These are phyloP conservation scores for Zaprionus capensis DNA, from an alignment of 1,140 invertebrate species.

Conservation along the genomic window DNA sequence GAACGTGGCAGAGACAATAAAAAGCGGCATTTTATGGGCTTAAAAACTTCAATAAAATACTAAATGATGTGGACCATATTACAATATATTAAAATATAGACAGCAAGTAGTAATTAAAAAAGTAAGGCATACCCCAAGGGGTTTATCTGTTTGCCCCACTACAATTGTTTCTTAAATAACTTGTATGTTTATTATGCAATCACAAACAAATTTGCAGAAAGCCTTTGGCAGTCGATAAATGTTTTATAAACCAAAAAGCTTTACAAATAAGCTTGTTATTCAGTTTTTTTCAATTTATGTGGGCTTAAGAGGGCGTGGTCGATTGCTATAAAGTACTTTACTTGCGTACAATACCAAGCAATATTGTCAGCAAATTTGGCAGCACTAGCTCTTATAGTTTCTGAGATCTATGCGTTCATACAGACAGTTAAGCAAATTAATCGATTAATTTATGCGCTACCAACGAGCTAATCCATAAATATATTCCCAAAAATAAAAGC, in stretches of 20 bases:
- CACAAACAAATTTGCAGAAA: no score
- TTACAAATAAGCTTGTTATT: no score
- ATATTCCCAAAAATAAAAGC: conserved; percentile 13
- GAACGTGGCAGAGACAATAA: conserved; percentile 25
- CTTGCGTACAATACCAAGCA: no score
- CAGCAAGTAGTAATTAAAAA: background rate
- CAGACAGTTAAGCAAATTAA: background rate
- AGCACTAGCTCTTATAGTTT: background rate
- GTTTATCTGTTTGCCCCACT: no score
- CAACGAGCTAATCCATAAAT: background rate
- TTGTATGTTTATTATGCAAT: no score
- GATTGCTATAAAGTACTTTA: background rate
- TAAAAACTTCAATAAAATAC: conserved; percentile 9
- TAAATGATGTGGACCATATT: background rate
- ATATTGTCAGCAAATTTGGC: background rate
- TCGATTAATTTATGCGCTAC: background rate
- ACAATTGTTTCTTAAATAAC: no score
- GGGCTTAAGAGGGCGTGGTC: no score
- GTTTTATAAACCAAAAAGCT: no score
- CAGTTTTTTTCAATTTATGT: no score
- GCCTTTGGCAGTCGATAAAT: no score
- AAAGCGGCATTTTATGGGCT: conserved; percentile 5
- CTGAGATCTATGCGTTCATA: background rate
- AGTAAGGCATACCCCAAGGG: background rate
- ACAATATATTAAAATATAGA: background rate